These are phyloP conservation scores for Polyodon spathula DNA, from an alignment of 2,113 vertebrate species.

Conservation along the genomic window DNA sequence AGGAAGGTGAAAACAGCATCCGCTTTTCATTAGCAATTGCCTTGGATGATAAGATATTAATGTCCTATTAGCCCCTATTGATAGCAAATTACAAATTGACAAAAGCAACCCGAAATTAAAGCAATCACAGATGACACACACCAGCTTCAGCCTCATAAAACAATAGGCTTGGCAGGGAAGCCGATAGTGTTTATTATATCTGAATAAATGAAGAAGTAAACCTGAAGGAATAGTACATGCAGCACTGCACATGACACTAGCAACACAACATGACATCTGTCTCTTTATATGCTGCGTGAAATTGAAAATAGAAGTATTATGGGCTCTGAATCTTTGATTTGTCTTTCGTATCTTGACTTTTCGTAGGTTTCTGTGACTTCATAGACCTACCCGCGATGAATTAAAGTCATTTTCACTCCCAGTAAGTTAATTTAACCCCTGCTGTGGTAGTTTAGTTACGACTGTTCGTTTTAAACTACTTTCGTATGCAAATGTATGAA, in stretches of 20 bases:
- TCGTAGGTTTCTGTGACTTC: too few species aligned
- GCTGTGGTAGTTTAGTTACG: too few species aligned
- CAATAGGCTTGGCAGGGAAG: neutral
- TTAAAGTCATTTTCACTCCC: too few species aligned
- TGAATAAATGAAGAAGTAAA: neutral
- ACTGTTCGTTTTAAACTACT: too few species aligned
- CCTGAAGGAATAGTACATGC: neutral
- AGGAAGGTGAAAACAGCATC: neutral
- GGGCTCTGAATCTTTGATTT: too few species aligned
- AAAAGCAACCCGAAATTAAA: neutral
- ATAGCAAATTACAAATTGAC: neutral
- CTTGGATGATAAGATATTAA: neutral
- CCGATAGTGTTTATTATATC: neutral
- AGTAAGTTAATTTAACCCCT: too few species aligned
- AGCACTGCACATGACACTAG: neutral
- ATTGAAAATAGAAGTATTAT: too few species aligned
- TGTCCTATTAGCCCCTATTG: conserved; percentile 6
- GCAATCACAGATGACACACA: neutral
- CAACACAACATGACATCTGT: neutral
- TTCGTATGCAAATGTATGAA: too few species aligned
- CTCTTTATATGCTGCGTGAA: too few species aligned
- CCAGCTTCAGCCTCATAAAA: neutral
- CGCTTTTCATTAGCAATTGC: neutral
- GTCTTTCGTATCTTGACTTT: too few species aligned
- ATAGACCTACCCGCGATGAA: too few species aligned